Conservation (phyloP, 2,888 invertebrate genomes). For the Drosophila prostipennis region DNA sequence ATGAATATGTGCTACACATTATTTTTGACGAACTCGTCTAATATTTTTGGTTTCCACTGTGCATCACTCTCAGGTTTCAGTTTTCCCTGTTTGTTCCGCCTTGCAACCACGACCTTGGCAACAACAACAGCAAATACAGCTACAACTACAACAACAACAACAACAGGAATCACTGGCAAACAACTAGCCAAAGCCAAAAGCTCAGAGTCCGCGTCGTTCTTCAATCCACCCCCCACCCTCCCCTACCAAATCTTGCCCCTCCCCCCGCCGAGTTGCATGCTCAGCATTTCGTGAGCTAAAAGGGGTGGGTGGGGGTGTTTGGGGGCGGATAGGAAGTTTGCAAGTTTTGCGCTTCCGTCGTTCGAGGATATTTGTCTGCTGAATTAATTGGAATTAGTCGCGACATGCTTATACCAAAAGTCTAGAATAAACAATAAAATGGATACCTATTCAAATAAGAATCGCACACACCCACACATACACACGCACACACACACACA, state of each 20-base stretch:
- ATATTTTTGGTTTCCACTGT: conserved; percentile 5
- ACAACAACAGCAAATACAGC: conserved; percentile 47
- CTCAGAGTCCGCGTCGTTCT: conserved; percentile 23
- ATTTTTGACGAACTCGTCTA: not conserved
- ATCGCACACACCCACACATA: conserved; percentile 48
- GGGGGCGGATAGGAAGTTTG: conserved; percentile 37
- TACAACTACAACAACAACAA: conserved; percentile 22
- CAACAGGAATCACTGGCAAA: conserved; percentile 51
- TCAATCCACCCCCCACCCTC: not conserved
- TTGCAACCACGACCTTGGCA: conserved; percentile 68
- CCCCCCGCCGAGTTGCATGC: conserved; percentile 47
- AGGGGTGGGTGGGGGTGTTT: not conserved
- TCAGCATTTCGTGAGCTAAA: conserved; percentile 58
- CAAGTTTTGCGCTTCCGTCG: conserved; percentile 66
- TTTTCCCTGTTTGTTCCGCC: conserved; percentile 55
- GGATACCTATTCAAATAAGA: conserved; percentile 78
- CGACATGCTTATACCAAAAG: conserved; percentile 80
- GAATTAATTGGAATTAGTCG: conserved; percentile 81
- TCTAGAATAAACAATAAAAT: conserved; percentile 80
- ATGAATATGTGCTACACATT: no score
- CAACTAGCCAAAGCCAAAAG: conserved; percentile 66
- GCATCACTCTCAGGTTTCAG: conserved; percentile 38
- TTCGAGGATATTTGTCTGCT: conserved; percentile 79
- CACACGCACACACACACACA: conserved; percentile 48
- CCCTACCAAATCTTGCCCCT: conserved; percentile 1